Percentiles rank a stretch among this genome's conserved stretches.
These are phyloP conservation scores for Ceramica pisi DNA, from an alignment of 2,888 invertebrate genomes.

Conservation along the genomic window DNA sequence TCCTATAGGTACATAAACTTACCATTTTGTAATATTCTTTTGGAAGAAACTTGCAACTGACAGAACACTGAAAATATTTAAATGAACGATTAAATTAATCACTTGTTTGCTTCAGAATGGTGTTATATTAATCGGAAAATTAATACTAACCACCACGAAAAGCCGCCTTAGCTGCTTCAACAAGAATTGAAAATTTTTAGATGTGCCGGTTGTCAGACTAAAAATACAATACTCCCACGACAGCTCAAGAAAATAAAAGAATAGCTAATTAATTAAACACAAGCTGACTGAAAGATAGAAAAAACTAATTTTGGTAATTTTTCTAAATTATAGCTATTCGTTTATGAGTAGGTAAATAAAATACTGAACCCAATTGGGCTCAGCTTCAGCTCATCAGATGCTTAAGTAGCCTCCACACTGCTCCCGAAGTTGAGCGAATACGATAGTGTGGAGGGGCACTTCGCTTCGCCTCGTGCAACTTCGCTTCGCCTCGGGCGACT, in stretches of 20 bases:
- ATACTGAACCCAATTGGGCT: too few species aligned
- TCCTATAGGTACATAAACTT: slow-evolving; percentile 21
- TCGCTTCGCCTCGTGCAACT: too few species aligned
- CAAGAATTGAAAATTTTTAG: slow-evolving; percentile 45
- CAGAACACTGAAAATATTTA: slow-evolving; percentile 54
- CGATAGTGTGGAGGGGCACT: too few species aligned
- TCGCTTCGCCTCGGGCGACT: too few species aligned
- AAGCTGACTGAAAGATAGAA: too few species aligned
- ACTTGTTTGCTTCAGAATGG: not conserved
- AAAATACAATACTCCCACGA: slow-evolving; percentile 51
- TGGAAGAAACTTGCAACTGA: slow-evolving; percentile 33
- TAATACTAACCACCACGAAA: slow-evolving; percentile 59
- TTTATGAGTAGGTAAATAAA: too few species aligned
- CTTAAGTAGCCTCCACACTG: too few species aligned
- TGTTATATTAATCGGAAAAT: slow-evolving; percentile 1
- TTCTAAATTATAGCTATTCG: too few species aligned
- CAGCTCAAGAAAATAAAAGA: not conserved
- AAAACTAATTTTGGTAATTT: too few species aligned
- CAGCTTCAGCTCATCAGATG: too few species aligned
- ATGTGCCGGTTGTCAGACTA: slow-evolving; percentile 57
- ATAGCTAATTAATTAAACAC: not conserved
- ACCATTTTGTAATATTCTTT: slow-evolving; percentile 55
- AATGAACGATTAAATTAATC: slow-evolving; percentile 7
- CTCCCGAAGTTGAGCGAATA: too few species aligned
- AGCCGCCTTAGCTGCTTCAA: slow-evolving; percentile 38